These are phyloP conservation scores for Pteromalus puparum DNA, from an alignment of 1,140 invertebrate species.

Conservation along the genomic window DNA sequence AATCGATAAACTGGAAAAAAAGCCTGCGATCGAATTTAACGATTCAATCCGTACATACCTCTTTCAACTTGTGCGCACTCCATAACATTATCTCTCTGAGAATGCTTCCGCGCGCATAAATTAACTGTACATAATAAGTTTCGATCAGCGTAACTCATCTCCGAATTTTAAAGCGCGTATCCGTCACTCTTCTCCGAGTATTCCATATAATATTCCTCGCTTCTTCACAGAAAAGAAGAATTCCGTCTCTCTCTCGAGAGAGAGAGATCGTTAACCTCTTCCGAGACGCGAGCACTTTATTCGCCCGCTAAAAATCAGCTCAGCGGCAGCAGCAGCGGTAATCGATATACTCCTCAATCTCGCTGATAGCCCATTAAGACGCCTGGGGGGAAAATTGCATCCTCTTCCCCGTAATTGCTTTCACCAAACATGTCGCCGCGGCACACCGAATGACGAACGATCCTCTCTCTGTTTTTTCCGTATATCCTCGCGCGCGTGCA, in stretches of 20 bases:
- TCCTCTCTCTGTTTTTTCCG: constrained; percentile 10
- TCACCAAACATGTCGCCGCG: constrained; percentile 30
- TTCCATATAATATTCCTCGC: not conserved
- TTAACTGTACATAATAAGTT: constrained; percentile 10
- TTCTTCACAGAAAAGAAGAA: not conserved
- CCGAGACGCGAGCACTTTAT: not conserved
- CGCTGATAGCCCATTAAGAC: constrained; percentile 27
- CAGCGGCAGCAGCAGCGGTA: not conserved
- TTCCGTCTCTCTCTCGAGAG: not conserved
- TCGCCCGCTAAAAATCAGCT: not conserved
- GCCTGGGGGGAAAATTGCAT: not conserved
- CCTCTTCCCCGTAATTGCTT: constrained; percentile 45
- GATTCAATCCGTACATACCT: not conserved
- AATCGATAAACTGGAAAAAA: not conserved
- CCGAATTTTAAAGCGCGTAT: not conserved
- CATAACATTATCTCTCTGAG: not conserved
- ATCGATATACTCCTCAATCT: constrained; percentile 35
- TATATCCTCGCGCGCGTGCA: not conserved
- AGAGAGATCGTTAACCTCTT: constrained; percentile 30
- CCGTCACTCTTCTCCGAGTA: not conserved
- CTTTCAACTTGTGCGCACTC: not conserved
- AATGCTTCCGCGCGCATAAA: not conserved
- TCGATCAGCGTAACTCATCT: constrained; percentile 15
- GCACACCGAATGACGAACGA: constrained; percentile 33
- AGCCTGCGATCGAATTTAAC: not conserved